Conservation (phyloP, 2,888 invertebrate species). For the Sabatieria punctata region DNA sequence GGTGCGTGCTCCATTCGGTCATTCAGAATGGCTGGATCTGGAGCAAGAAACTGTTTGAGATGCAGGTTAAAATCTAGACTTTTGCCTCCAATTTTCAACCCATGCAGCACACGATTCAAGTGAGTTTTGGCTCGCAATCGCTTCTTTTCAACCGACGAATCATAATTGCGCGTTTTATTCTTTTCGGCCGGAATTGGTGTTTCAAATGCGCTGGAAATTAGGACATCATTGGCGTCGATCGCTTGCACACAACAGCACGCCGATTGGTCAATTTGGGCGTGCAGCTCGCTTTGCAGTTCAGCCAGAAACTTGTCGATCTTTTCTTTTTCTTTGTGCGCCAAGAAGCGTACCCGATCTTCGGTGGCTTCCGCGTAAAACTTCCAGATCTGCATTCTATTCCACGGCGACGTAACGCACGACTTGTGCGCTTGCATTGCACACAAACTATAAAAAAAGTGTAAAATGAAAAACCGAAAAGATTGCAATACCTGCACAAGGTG, state of each 20-base stretch:
- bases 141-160: neutral
- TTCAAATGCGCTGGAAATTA: neutral
- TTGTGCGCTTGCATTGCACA: neutral
- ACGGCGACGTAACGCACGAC: neutral
- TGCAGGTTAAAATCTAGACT: neutral
- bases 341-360: neutral
- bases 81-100: neutral
- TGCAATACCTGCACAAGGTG: neutral
- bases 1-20: too few species aligned
- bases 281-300: neutral
- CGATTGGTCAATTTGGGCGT: neutral
- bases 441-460: too few species aligned
- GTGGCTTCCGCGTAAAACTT: neutral
- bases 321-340: neutral
- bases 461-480: too few species aligned
- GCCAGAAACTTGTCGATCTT: neutral
- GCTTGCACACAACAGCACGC: neutral
- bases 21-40: neutral
- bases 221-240: neutral
- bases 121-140: neutral
- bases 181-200: neutral
- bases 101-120: neutral
- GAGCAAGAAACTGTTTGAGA: neutral
- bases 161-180: neutral
- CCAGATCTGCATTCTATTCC: neutral